A percentile compares a stretch with the other conserved stretches of the same genome.
phyloP scores from a whole-genome alignment of 2,113 vertebrate species.

The Cavia porcellus region DNA sequence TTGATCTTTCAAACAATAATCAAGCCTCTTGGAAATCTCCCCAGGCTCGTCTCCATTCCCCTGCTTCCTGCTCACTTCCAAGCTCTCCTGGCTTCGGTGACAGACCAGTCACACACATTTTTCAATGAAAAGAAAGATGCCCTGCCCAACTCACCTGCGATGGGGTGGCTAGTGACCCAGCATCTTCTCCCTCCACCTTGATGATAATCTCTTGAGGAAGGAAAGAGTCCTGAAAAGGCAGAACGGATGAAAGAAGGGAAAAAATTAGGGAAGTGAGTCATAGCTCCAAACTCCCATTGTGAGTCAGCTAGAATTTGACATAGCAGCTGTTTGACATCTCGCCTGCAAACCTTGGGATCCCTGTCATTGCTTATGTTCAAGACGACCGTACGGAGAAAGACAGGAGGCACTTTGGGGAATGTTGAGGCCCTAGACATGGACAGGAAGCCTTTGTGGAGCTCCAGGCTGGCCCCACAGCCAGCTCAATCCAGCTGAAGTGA shows the following conservation, averaged over 20 bases:
- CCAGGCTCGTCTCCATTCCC: not conserved
- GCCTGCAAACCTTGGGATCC: not conserved
- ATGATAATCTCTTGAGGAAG: slow-evolving; percentile 64
- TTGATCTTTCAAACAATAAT: not conserved
- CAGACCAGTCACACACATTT: not conserved
- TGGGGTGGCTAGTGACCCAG: not conserved
- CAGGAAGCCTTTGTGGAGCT: not conserved
- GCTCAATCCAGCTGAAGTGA: not conserved
- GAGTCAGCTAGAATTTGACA: not conserved
- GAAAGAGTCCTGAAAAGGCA: slow-evolving; percentile 52
- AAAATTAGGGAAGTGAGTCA: not conserved
- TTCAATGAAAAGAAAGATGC: not conserved
- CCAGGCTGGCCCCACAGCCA: not conserved
- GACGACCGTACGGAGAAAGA: not conserved
- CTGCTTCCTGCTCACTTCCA: not conserved
- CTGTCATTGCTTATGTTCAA: not conserved
- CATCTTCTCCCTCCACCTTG: slow-evolving; percentile 67
- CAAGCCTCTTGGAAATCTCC: not conserved
- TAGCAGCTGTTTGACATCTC: not conserved
- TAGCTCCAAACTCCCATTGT: not conserved
- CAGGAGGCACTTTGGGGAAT: not conserved
- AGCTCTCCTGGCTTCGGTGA: not conserved
- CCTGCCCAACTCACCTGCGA: slow-evolving; percentile 43
- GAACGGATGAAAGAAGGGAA: slow-evolving; percentile 28
- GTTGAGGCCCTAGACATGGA: not conserved